Conservation (phyloP, 2,797 vertebrate species). For the Pangasius mekongensis region DNA sequence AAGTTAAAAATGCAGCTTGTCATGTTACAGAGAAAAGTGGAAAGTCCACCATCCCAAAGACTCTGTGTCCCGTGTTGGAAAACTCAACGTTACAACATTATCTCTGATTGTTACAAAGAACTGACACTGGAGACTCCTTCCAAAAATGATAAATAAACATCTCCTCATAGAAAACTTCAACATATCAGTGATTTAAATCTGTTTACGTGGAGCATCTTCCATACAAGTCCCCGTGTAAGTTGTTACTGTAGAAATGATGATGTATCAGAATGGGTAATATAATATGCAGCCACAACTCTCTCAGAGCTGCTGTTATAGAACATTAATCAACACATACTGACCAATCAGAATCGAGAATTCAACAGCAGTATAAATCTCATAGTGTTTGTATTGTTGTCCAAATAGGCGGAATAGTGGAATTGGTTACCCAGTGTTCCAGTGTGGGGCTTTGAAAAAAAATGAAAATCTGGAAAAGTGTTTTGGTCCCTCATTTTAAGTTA, state of each 20-base stretch:
- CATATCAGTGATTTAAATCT: neutral
- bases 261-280: neutral
- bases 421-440: neutral
- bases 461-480: slow-evolving; percentile 10
- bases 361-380: neutral
- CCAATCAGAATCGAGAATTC: neutral
- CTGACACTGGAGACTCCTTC: neutral
- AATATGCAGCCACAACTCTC: neutral
- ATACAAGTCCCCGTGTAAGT: neutral
- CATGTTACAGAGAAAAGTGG: neutral
- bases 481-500: slow-evolving; percentile 13
- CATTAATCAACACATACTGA: neutral
- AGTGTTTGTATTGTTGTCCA: neutral
- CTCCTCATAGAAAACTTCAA: neutral
- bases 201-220: neutral
- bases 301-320: neutral
- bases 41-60: neutral
- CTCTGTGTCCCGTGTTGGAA: neutral
- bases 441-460: neutral
- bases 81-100: neutral
- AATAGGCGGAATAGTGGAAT: neutral
- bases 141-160: neutral
- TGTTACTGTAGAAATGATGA: neutral
- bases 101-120: neutral
- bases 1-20: neutral